Evolutionary conservation across 2,797 vertebrate genomes (phyloP), one percentile per base, ranked within the genome.

Genomic region (Cephalopachus bancanus): DNA sequence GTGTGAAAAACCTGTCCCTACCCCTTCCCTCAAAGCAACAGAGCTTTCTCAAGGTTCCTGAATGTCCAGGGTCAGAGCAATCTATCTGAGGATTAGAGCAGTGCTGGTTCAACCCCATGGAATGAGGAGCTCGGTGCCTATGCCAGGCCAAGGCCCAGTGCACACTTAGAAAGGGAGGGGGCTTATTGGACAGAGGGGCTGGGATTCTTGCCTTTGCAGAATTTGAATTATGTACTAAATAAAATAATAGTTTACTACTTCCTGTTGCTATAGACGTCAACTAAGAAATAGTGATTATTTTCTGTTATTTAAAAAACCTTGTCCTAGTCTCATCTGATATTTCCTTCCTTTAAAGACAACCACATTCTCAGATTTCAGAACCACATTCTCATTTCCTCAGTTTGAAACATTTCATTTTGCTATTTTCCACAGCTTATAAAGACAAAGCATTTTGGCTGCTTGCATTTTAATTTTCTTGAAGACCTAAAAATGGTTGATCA

Each of bases 401-500:
- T 51, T 3, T 44, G 24, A 93, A 87, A 53, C 10, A 37, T 72
- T 67, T 71, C 6, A 33, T 55, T 75, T 84, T 84, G 84, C 60
- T 51, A 26, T 78, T 94, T 95, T 80, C 89, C 71, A 8, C 22
- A 74, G 85, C 69, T 86, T 65, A 57, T 28, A 76, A 89, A 96
- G 89, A 83, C 92, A 93, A 89, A 80, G 72, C 26, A 33, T 64
- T 59, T 78, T 84, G 85, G 62, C 69, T 33, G 28, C 62, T 71
- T 84, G 49, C 33, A 51, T 67, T 71, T 80, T 79, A 44, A 37
- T 92, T 92, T 94, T 86, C 79, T 74, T 60, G 0, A 88, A 85
- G 37, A 71, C 53, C 67, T 90, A 86, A 88, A 97, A 88, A 30
- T n/a, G 26, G 71, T 53, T 62, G 3, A 75, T 91, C 7, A 33